phyloP scores from a whole-genome alignment of 2,888 invertebrate genomes.

The Tipula helvola region DNA sequence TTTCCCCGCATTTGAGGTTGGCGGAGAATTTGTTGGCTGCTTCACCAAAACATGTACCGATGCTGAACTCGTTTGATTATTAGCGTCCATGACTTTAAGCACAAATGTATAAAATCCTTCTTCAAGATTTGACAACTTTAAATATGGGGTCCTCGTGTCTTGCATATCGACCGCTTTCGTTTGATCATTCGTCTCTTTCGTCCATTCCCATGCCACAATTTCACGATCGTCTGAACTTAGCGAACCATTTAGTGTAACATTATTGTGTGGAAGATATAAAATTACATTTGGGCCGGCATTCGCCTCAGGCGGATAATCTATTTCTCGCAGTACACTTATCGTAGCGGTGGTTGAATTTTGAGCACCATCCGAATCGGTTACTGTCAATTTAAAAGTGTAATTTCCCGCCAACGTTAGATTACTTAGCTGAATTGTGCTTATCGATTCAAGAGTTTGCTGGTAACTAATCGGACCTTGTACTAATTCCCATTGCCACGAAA shows the following conservation, averaged over 20 bases:
- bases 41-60: constrained; percentile 89
- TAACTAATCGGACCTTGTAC: constrained; percentile 79
- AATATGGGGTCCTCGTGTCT: constrained; percentile 80
- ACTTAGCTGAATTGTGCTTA: constrained; percentile 69
- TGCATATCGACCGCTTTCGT: constrained; percentile 93
- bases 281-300: constrained; percentile 86
- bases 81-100: constrained; percentile 82
- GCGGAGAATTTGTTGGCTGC: constrained; percentile 74
- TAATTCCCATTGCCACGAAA: constrained; percentile 86
- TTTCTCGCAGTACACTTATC: constrained; percentile 79
- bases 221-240: constrained; percentile 87
- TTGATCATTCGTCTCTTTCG: constrained; percentile 74
- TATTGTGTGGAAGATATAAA: constrained; percentile 78
- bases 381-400: constrained; percentile 80
- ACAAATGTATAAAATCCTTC: constrained; percentile 91
- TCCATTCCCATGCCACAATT: constrained; percentile 93
- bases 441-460: constrained; percentile 64
- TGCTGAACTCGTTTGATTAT: constrained; percentile 75
- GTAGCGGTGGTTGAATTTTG: constrained; percentile 78
- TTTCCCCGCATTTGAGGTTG: constrained; percentile 52
- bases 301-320: constrained; percentile 90
- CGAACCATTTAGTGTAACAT: constrained; percentile 77
- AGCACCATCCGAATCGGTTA: constrained; percentile 81
- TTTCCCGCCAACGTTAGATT: constrained; percentile 78
- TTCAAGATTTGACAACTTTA: constrained; percentile 78